A percentile compares a stretch with the other conserved stretches of the same genome.
These are phyloP conservation scores for Andrena hattorfiana DNA, from an alignment of 2,888 invertebrate species.

Conservation along the genomic window DNA sequence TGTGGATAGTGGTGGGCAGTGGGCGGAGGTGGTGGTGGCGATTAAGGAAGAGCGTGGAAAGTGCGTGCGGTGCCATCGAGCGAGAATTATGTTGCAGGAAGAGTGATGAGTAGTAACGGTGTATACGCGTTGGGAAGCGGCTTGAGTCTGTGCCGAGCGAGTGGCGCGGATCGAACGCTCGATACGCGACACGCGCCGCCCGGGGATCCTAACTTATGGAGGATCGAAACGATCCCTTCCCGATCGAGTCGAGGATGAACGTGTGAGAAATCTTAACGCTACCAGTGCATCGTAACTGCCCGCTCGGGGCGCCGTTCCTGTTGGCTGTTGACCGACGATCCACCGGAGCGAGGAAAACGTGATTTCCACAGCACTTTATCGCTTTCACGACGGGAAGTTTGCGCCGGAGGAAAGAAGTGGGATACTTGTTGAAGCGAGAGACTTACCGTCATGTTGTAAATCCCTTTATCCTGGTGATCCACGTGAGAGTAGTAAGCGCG, in stretches of 20 bases:
- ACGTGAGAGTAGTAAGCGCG: not conserved
- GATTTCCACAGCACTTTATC: constrained; percentile 15
- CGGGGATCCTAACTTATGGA: constrained; percentile 30
- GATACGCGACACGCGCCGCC: constrained; percentile 47
- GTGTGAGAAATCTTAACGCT: constrained; percentile 28
- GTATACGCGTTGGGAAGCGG: constrained; percentile 42
- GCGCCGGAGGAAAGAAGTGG: not conserved
- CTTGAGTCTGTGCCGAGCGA: constrained; percentile 43
- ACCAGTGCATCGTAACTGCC: constrained; percentile 18
- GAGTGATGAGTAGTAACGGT: constrained; percentile 51
- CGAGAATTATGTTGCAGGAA: constrained; percentile 50
- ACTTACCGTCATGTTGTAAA: not conserved
- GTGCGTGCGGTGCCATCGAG: constrained; percentile 37
- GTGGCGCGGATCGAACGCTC: constrained; percentile 51
- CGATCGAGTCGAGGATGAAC: constrained; percentile 19
- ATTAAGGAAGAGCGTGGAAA: constrained; percentile 46
- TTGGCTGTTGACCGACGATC: not conserved
- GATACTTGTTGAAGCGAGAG: constrained; percentile 26
- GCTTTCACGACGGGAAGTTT: constrained; percentile 1
- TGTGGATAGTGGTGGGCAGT: not conserved
- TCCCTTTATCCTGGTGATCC: not conserved
- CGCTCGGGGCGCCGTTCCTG: not conserved
- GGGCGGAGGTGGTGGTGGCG: constrained; percentile 17
- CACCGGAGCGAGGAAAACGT: constrained; percentile 10
- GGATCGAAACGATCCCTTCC: constrained; percentile 27